Evolutionary conservation across 2,888 invertebrate genomes (phyloP).

Genomic region (Plemyria rubiginata): DNA sequence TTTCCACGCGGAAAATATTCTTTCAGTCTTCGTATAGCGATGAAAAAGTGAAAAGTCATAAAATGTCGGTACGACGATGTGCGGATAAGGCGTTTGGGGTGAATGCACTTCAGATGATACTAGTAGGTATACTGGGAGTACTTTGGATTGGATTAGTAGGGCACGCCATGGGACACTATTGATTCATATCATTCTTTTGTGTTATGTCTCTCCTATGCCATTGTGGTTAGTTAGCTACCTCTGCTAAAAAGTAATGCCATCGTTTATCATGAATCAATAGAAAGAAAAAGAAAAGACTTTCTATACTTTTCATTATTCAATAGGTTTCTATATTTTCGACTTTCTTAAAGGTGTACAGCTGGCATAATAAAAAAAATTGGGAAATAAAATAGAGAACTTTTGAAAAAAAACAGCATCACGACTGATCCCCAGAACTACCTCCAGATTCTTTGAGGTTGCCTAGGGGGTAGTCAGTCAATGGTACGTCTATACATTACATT

Average conservation of each 20-base stretch:
- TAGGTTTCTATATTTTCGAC: background rate
- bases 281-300: background rate
- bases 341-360: too few species aligned
- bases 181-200: conserved; percentile 68
- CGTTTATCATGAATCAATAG: conserved; percentile 52
- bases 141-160: conserved; percentile 51
- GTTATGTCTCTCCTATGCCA: conserved; percentile 21
- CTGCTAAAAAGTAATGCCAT: conserved; percentile 30
- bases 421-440: too few species aligned
- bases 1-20: conserved; percentile 68
- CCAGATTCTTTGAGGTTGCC: too few species aligned
- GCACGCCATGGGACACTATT: conserved; percentile 60
- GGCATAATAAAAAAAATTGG: too few species aligned
- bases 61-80: conserved; percentile 51
- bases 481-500: too few species aligned
- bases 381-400: too few species aligned
- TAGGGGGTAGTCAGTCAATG: too few species aligned
- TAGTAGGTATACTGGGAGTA: conserved; percentile 1
- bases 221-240: conserved; percentile 19
- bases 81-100: conserved; percentile 44
- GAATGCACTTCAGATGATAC: conserved; percentile 52
- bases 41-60: conserved; percentile 59
- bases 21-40: conserved; percentile 56
- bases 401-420: too few species aligned
- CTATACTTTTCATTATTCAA: background rate